These are phyloP conservation scores for Eristalis pertinax DNA, from an alignment of 2,888 invertebrate genomes.

Conservation along the genomic window DNA sequence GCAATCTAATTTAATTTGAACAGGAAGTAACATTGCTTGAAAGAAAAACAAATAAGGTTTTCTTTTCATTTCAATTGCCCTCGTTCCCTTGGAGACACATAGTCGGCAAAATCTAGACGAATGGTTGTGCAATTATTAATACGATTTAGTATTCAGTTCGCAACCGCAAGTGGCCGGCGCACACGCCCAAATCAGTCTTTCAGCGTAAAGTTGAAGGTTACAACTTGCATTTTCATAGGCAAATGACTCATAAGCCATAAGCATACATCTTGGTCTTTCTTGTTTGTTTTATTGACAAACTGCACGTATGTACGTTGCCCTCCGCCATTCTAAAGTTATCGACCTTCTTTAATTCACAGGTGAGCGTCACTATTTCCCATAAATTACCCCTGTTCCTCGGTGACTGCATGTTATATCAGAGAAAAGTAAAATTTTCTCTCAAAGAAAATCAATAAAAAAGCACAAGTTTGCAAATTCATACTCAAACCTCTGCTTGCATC, in stretches of 20 bases:
- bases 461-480: not conserved
- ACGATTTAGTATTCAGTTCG: not conserved
- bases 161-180: not conserved
- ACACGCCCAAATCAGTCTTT: not conserved
- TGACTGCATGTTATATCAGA: not conserved
- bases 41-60: not conserved
- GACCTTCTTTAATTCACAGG: too few relatives aligned
- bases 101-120: not conserved
- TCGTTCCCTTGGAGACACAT: not conserved
- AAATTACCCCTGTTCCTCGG: not conserved
- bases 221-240: not conserved
- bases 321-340: too few relatives aligned
- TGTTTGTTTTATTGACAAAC: too few relatives aligned
- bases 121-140: not conserved
- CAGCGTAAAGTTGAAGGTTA: not conserved
- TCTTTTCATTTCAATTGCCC: not conserved
- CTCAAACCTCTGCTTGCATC: not conserved
- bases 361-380: too few relatives aligned
- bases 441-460: not conserved
- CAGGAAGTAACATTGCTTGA: not conserved
- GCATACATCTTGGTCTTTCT: too few relatives aligned
- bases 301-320: too few relatives aligned
- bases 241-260: not conserved
- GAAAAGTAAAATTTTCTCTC: not conserved
- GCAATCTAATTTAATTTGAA: not conserved